phyloP scores from a whole-genome alignment of 2,888 invertebrate genomes.

The Saturnia japonica region DNA sequence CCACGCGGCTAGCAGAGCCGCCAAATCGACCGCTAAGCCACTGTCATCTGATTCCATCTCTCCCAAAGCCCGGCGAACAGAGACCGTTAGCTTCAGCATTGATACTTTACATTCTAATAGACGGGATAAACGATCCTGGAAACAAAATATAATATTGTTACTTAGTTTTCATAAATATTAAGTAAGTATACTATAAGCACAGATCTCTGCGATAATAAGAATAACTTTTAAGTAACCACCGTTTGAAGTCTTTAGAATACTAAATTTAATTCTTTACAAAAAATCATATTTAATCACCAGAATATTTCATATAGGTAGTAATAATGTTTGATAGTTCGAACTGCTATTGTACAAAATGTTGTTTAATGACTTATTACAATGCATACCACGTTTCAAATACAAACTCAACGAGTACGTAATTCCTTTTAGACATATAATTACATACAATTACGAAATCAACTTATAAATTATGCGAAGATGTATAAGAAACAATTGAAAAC shows the following conservation, averaged over 20 bases:
- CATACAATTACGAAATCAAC: neutral
- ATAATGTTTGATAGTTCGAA: too few relatives aligned
- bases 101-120: conserved; percentile 81
- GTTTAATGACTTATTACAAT: neutral
- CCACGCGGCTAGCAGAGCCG: conserved; percentile 86
- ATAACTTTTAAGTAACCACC: too few relatives aligned
- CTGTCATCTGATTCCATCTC: conserved; percentile 69
- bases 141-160: neutral
- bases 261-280: too few relatives aligned
- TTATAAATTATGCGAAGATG: neutral
- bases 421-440: neutral
- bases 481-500: neutral
- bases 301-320: too few relatives aligned
- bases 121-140: conserved; percentile 77
- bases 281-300: too few relatives aligned
- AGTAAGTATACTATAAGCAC: too few relatives aligned
- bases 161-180: too few relatives aligned
- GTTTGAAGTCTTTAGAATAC: too few relatives aligned
- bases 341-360: too few relatives aligned
- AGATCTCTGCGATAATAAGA: too few relatives aligned
- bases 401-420: neutral
- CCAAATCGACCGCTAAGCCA: conserved; percentile 84
- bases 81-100: conserved; percentile 81
- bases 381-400: neutral
- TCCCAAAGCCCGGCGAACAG: conserved; percentile 80